These are phyloP conservation scores for Orchesella cincta DNA, from an alignment of 1,140 invertebrate species.

Conservation along the genomic window DNA sequence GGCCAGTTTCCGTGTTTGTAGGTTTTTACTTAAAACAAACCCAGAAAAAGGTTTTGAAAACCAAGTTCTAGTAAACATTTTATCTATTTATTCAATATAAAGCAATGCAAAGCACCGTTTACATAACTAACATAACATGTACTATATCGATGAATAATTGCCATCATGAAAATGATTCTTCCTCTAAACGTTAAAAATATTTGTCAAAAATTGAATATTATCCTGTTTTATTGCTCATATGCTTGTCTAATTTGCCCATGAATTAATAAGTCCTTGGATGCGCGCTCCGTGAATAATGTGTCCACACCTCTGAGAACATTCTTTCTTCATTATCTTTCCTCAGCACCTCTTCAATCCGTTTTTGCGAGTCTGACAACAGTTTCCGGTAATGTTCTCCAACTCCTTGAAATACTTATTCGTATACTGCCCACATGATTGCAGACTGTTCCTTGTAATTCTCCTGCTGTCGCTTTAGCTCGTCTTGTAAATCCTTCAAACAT, in stretches of 20 bases:
- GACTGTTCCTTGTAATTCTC: not conserved
- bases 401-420: conserved; percentile 12
- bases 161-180: not conserved
- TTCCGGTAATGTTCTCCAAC: conserved; percentile 17
- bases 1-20: too few relatives aligned
- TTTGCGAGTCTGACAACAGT: not conserved
- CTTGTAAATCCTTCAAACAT: not conserved
- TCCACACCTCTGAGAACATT: conserved; percentile 8
- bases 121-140: too few relatives aligned
- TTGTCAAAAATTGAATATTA: not conserved
- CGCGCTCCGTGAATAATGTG: conserved; percentile 6
- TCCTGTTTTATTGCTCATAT: not conserved
- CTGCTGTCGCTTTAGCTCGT: not conserved
- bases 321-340: conserved; percentile 11
- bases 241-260: conserved; percentile 25
- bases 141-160: not conserved
- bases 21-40: too few relatives aligned
- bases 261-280: conserved; percentile 23
- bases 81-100: not conserved
- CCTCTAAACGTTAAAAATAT: not conserved
- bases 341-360: conserved; percentile 17
- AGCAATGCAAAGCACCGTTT: not conserved
- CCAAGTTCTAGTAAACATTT: not conserved
- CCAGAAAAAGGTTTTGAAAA: too few relatives aligned
- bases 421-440: not conserved